Conservation (phyloP, 2,797 vertebrate species). For the Pseudochromis fuscus region DNA sequence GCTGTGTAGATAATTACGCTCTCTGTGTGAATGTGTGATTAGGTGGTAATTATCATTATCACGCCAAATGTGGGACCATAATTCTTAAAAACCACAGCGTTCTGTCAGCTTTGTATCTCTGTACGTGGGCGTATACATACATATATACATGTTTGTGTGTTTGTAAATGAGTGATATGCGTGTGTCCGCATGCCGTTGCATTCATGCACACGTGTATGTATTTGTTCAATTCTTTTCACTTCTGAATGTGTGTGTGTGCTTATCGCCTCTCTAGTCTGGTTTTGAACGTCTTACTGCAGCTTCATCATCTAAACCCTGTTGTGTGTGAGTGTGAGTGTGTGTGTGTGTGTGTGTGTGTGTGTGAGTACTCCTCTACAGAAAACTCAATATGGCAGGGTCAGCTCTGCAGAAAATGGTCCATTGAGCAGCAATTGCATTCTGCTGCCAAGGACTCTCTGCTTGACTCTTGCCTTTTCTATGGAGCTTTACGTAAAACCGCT, state of each 20-base stretch:
- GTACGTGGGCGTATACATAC: background rate
- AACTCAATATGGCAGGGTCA: constrained; percentile 75
- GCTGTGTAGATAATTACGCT: constrained; percentile 50
- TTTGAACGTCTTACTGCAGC: constrained; percentile 45
- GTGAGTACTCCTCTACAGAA: constrained; percentile 51
- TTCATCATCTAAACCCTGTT: constrained; percentile 41
- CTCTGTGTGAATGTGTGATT: constrained; percentile 55
- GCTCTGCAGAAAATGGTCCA: constrained; percentile 75
- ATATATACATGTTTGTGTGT: constrained; percentile 8
- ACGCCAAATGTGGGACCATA: constrained; percentile 50
- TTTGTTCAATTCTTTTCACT: constrained; percentile 6
- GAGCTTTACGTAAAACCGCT: constrained; percentile 78
- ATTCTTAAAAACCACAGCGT: constrained; percentile 42
- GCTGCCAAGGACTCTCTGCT: constrained; percentile 77
- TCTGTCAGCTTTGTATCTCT: constrained; percentile 13
- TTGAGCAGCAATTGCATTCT: constrained; percentile 75
- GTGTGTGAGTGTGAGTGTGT: constrained; percentile 24
- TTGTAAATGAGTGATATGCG: constrained; percentile 11
- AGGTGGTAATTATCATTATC: constrained; percentile 67
- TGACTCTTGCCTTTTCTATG: constrained; percentile 77
- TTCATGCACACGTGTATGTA: background rate
- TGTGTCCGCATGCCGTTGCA: background rate
- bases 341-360: constrained; percentile 13
- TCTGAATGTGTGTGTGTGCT: constrained; percentile 4
- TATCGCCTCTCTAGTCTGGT: constrained; percentile 21